Evolutionary conservation across 2,888 invertebrate genomes (phyloP), one percentile per base, ranked within the genome.

Genomic region (Pterostichus madidus): DNA sequence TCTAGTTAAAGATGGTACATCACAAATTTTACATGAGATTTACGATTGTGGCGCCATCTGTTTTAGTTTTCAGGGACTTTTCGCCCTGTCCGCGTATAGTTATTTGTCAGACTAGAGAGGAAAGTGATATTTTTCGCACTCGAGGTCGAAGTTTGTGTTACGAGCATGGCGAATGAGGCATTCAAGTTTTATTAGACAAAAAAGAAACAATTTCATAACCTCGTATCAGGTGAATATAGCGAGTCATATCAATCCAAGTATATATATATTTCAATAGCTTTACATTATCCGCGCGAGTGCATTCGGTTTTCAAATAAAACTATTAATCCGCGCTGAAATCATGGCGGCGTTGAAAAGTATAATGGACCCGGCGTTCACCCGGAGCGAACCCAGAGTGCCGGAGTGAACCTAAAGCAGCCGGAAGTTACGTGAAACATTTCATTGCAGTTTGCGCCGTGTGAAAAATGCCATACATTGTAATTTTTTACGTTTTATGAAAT

Each of bases 251-350:
- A 49, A 13, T 49, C 13, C 49, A 11, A 31, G 59, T 11, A 24
- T 24, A 24, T 24, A 24, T 64, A 32, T 64, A 64, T 64, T 64
- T 64, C 64, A 64, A 31, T 35, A 64, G 64, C 32, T 64, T 64
- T 35, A 64, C 64, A 64, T 64, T 59, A 64, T 6, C 35, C 59
- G 31, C 24, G 59, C 13, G 64, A 35, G 64, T 13, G 64, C 32
- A 64, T 35, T 64, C 64, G 35, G 35, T 49, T 64, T 35, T 64
- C 32, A 64, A 64, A 64, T 64, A 64, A 64, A 64, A 64, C 64
- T 64, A 64, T 64, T 64, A 64, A 64, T 64, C 64, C 64, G 64
- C 10, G 31, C n/a, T 64, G 64, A 64, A 64, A 64, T 64, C 64
- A 64, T 31, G 64, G n/a, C 59, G 64, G 32, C n/a, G 32, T 13